Conservation (phyloP, 2,888 invertebrate species). For the Caenorhabditis sp. region DNA sequence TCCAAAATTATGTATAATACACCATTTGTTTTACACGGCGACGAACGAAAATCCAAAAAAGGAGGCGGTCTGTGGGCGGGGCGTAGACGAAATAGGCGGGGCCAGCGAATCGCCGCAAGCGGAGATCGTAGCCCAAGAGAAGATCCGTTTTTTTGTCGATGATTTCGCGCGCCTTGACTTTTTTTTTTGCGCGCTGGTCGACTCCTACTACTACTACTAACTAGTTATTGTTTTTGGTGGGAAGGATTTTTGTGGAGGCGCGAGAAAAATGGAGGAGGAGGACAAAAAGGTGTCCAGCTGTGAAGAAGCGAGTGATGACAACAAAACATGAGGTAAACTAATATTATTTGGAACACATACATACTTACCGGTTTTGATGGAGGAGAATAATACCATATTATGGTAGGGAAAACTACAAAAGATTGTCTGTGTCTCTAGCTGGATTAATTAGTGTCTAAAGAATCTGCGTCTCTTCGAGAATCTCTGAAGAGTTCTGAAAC, state of each 20-base stretch:
- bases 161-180: not conserved
- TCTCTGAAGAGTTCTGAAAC: too few relatives aligned
- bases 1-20: too few relatives aligned
- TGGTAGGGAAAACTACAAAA: too few relatives aligned
- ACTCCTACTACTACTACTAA: too few relatives aligned
- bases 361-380: not conserved
- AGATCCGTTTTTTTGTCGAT: not conserved
- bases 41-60: not conserved
- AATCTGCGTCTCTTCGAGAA: too few relatives aligned
- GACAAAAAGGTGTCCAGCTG: not conserved
- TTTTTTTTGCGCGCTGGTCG: not conserved
- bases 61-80: conserved; percentile 16
- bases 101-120: conserved; percentile 7
- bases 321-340: not conserved
- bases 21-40: too few relatives aligned
- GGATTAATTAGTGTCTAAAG: too few relatives aligned
- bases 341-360: not conserved
- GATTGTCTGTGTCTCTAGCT: too few relatives aligned
- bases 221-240: too few relatives aligned
- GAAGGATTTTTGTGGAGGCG: too few relatives aligned
- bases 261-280: too few relatives aligned
- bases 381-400: not conserved
- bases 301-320: not conserved
- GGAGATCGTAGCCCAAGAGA: not conserved
- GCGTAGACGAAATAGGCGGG: conserved; percentile 5